phyloP scores from a whole-genome alignment of 2,888 invertebrate genomes.

The Calameuta idolon region DNA sequence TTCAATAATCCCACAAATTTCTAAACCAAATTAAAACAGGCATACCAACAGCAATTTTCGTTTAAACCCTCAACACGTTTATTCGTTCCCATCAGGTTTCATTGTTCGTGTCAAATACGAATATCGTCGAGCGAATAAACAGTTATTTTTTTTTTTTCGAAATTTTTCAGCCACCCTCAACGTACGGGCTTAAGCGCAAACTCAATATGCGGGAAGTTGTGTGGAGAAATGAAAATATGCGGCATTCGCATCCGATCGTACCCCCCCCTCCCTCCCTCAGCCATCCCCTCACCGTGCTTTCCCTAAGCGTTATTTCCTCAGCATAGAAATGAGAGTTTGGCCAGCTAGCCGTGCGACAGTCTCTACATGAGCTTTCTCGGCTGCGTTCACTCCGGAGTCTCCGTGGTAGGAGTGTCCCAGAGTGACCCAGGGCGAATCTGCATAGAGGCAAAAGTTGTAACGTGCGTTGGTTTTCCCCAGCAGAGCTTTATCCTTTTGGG shows the following conservation, averaged over 20 bases:
- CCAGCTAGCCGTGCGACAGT: background rate
- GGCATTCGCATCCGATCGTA: background rate
- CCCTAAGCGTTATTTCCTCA: background rate
- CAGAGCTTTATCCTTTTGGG: background rate
- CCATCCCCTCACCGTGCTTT: background rate
- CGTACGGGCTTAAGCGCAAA: background rate
- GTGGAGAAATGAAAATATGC: background rate
- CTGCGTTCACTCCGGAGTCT: background rate
- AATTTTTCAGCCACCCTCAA: background rate
- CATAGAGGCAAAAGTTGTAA: constrained; percentile 45
- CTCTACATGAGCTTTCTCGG: background rate
- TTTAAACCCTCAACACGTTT: background rate
- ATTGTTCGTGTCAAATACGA: background rate
- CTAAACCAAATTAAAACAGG: background rate
- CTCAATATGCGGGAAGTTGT: background rate
- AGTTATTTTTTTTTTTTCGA: background rate
- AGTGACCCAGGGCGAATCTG: constrained; percentile 42
- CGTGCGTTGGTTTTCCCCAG: constrained; percentile 6
- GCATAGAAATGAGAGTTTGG: background rate
- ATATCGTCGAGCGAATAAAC: background rate
- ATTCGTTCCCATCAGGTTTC: background rate
- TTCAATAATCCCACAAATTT: background rate
- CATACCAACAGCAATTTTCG: background rate
- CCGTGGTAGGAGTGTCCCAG: constrained; percentile 17
- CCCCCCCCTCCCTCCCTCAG: fast-evolving